phyloP scores from a whole-genome alignment of 2,888 invertebrate species.

The Macrosiphum euphorbiae region DNA sequence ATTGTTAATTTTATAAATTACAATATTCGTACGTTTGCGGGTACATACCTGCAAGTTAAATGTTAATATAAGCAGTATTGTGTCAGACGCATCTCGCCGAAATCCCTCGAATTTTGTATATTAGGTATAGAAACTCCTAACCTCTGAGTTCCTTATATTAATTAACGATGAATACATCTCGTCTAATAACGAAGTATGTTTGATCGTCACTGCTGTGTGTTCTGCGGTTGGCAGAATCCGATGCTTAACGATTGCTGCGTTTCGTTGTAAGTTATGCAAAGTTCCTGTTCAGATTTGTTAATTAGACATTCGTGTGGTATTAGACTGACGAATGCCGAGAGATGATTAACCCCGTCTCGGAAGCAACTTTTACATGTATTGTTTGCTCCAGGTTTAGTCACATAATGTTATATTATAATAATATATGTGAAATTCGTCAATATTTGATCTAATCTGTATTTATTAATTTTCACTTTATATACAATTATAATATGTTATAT shows the following conservation, averaged over 20 bases:
- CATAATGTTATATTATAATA: not conserved
- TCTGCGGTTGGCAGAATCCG: conserved; percentile 53
- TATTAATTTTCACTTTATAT: not conserved
- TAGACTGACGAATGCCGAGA: not conserved
- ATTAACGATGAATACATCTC: conserved; percentile 54
- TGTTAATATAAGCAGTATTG: not conserved
- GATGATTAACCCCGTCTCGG: conserved; percentile 3
- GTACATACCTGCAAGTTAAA: not conserved
- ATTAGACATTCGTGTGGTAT: conserved; percentile 43
- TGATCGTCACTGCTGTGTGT: conserved; percentile 49
- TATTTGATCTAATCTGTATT: not conserved
- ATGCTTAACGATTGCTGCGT: conserved; percentile 47
- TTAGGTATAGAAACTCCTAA: conserved; percentile 24
- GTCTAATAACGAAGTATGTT: conserved; percentile 51
- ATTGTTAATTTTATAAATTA: not conserved
- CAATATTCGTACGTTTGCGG: not conserved
- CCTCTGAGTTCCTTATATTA: conserved; percentile 54
- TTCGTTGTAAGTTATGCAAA: conserved; percentile 46
- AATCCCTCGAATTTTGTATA: conserved; percentile 24
- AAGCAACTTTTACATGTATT: conserved; percentile 25
- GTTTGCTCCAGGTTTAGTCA: not conserved
- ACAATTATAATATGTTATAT: not conserved
- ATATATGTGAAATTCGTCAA: not conserved
- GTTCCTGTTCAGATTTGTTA: conserved; percentile 50
- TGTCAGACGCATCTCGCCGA: conserved; percentile 27